Evolutionary conservation across 2,888 invertebrate species (phyloP).

Genomic region (Epiblema foenella): DNA sequence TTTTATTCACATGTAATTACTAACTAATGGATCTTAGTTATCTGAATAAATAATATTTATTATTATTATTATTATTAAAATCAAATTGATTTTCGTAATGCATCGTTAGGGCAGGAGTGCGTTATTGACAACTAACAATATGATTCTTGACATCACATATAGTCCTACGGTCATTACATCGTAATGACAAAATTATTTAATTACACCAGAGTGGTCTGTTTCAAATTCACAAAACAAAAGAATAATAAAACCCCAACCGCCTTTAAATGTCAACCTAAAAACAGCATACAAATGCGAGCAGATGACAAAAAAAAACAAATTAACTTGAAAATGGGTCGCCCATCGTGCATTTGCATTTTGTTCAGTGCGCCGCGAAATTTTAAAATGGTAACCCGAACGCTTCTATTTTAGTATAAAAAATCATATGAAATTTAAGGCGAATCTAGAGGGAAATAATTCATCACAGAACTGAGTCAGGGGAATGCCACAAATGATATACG

Average conservation of each 20-base stretch:
- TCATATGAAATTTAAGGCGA: slow-evolving; percentile 25
- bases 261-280: slow-evolving; percentile 24
- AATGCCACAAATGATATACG: slow-evolving; percentile 44
- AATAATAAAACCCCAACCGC: slow-evolving; percentile 4
- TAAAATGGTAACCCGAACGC: slow-evolving; percentile 25
- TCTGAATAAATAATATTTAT: no score
- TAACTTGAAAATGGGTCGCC: slow-evolving; percentile 33
- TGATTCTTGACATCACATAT: no score
- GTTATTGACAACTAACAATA: no score
- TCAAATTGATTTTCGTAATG: no score
- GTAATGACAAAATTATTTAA: not conserved
- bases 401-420: slow-evolving; percentile 13
- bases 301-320: slow-evolving; percentile 36
- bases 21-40: no score
- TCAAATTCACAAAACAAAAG: slow-evolving; percentile 4
- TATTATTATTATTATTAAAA: no score
- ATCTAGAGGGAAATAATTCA: slow-evolving; percentile 41
- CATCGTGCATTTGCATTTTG: slow-evolving; percentile 33
- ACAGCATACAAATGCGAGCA: slow-evolving; percentile 22
- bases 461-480: slow-evolving; percentile 33
- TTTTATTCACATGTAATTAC: no score
- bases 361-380: slow-evolving; percentile 14
- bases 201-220: not conserved
- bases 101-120: no score
- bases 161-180: no score